Conservation (phyloP, 2,113 vertebrate species). For the Thalassarche chlororhynchos region DNA sequence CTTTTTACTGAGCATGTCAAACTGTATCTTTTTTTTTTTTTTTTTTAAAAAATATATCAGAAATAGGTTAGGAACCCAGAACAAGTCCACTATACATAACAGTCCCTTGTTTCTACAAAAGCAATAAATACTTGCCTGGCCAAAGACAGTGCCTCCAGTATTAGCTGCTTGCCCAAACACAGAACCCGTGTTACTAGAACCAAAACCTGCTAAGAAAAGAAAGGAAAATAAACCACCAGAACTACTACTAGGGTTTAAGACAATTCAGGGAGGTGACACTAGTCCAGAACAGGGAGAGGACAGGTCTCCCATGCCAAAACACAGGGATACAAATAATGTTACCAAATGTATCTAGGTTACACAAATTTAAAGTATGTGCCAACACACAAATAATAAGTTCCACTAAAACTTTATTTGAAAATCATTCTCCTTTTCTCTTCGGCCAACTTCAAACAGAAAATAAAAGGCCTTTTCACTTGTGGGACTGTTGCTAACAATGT, state of each 20-base stretch:
- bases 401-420: neutral
- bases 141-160: constrained; percentile 82
- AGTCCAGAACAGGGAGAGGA: neutral
- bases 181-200: constrained; percentile 77
- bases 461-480: neutral
- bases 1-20: neutral
- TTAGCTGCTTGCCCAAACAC: constrained; percentile 88
- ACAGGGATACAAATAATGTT: neutral
- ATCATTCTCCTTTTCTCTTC: neutral
- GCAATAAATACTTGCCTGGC: constrained; percentile 80
- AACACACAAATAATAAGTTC: neutral
- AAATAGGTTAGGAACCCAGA: neutral
- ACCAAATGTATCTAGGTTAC: neutral
- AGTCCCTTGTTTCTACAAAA: neutral
- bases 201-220: constrained; percentile 76
- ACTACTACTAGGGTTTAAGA: neutral
- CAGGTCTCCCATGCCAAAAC: neutral
- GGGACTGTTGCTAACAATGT: neutral
- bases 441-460: neutral
- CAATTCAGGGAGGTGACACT: neutral
- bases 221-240: neutral
- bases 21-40: neutral
- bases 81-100: accelerated
- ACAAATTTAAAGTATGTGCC: neutral
- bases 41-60: neutral